phyloP scores from a whole-genome alignment of 2,113 vertebrate species.

The Xyrauchen texanus region DNA sequence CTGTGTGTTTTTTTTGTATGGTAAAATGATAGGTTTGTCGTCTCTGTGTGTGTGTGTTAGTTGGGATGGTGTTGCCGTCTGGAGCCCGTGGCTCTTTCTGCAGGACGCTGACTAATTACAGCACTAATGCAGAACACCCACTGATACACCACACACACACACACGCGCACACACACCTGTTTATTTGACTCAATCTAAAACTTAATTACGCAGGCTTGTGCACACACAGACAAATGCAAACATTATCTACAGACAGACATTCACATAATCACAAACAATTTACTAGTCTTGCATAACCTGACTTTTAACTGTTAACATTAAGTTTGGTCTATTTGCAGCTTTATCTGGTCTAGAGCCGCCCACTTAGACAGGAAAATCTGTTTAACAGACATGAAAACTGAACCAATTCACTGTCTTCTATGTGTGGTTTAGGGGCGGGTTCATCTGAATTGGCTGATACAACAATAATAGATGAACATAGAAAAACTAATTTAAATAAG shows the following conservation, averaged over 20 bases:
- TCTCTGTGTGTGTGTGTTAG: constrained; percentile 26
- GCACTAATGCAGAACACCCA: constrained; percentile 64
- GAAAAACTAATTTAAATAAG: too few relatives aligned
- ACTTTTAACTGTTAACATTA: too few relatives aligned
- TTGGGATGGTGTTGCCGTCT: constrained; percentile 29
- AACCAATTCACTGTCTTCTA: too few relatives aligned
- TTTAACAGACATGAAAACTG: too few relatives aligned
- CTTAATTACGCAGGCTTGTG: constrained; percentile 11
- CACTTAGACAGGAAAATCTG: too few relatives aligned
- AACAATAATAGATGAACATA: too few relatives aligned
- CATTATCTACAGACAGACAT: neutral
- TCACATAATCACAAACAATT: too few relatives aligned
- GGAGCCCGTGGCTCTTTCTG: constrained; percentile 66
- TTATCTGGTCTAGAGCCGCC: too few relatives aligned
- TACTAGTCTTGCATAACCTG: too few relatives aligned
- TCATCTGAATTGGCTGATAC: too few relatives aligned
- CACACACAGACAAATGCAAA: constrained; percentile 28
- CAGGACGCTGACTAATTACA: constrained; percentile 74
- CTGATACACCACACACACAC: constrained; percentile 62
- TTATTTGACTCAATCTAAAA: constrained; percentile 33
- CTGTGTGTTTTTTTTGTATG: constrained; percentile 31
- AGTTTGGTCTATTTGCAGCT: too few relatives aligned
- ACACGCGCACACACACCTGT: constrained; percentile 38
- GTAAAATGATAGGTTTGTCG: constrained; percentile 19
- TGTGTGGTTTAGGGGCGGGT: too few relatives aligned